Percentiles rank a stretch among this genome's conserved stretches.
Conservation (phyloP, 2,888 invertebrate species). For the Parelbella ahira region DNA sequence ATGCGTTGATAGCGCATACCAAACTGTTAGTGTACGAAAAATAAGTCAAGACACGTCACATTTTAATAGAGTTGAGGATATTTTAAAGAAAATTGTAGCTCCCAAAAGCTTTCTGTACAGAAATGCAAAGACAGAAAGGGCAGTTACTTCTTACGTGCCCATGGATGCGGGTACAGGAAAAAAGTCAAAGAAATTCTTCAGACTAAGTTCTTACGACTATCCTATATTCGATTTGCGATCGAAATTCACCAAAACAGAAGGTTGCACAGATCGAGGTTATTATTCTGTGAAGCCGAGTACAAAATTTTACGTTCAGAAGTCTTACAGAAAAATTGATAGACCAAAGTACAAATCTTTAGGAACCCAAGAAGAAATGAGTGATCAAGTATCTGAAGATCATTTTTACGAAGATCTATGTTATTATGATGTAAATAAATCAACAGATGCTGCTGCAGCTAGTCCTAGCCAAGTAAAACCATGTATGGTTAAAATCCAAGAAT, state of each 20-base stretch:
- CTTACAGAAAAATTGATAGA: constrained; percentile 50
- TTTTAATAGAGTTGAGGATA: constrained; percentile 57
- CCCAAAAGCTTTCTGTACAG: constrained; percentile 73
- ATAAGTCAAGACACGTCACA: constrained; percentile 36
- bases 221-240: constrained; percentile 59
- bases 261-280: constrained; percentile 59
- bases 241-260: constrained; percentile 53
- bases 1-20: constrained; percentile 51
- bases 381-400: constrained; percentile 61
- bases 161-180: constrained; percentile 58
- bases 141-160: constrained; percentile 61
- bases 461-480: constrained; percentile 46
- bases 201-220: constrained; percentile 67
- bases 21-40: constrained; percentile 54
- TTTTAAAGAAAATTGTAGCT: constrained; percentile 60
- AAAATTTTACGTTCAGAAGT: constrained; percentile 48
- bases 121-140: constrained; percentile 47
- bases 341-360: constrained; percentile 60
- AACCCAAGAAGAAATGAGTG: constrained; percentile 47
- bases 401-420: constrained; percentile 71
- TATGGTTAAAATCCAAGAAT: constrained; percentile 62
- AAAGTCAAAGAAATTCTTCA: constrained; percentile 52
- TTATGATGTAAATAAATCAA: constrained; percentile 44
- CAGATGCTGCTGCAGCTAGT: constrained; percentile 24
- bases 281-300: constrained; percentile 63